phyloP scores from a whole-genome alignment of 2,888 invertebrate genomes.

The Netelia inedita region DNA sequence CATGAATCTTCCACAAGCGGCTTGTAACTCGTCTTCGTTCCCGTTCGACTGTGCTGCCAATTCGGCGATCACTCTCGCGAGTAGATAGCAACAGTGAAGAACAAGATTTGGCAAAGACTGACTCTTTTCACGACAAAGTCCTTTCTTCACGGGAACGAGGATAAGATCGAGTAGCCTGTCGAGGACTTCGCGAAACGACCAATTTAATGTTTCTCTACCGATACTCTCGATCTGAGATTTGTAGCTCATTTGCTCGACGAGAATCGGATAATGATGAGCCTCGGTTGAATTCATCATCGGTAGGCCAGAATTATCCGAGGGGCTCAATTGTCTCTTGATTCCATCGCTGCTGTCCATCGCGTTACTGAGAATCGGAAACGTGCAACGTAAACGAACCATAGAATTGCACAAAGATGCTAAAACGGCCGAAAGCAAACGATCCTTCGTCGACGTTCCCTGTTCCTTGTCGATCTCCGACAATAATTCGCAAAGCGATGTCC shows the following conservation, averaged over 20 bases:
- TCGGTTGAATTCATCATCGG: conserved; percentile 90
- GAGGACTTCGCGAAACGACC: conserved; percentile 93
- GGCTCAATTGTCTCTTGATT: conserved; percentile 87
- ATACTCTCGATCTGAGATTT: conserved; percentile 86
- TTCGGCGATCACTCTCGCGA: conserved; percentile 95
- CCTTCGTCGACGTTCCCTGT: conserved; percentile 85
- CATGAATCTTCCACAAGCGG: conserved; percentile 91
- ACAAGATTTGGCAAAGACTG: conserved; percentile 87
- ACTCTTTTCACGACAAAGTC: conserved; percentile 86
- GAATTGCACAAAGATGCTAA: conserved; percentile 94
- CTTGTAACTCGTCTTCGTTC: conserved; percentile 91
- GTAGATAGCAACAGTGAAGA: conserved; percentile 91
- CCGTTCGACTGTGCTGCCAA: conserved; percentile 92
- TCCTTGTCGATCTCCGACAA: conserved; percentile 90
- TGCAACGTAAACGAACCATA: conserved; percentile 90
- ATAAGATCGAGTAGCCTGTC: conserved; percentile 93
- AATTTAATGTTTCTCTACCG: conserved; percentile 84
- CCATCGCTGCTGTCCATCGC: conserved; percentile 85
- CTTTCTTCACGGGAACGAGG: conserved; percentile 90
- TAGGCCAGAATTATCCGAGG: conserved; percentile 89
- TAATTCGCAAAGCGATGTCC: conserved; percentile 95
- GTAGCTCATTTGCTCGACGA: conserved; percentile 92
- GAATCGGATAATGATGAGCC: conserved; percentile 90
- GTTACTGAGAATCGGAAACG: conserved; percentile 90
- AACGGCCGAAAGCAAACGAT: conserved; percentile 91